These are phyloP conservation scores for Cylindroiulus punctatus DNA, from an alignment of 2,888 invertebrate genomes.

Conservation along the genomic window DNA sequence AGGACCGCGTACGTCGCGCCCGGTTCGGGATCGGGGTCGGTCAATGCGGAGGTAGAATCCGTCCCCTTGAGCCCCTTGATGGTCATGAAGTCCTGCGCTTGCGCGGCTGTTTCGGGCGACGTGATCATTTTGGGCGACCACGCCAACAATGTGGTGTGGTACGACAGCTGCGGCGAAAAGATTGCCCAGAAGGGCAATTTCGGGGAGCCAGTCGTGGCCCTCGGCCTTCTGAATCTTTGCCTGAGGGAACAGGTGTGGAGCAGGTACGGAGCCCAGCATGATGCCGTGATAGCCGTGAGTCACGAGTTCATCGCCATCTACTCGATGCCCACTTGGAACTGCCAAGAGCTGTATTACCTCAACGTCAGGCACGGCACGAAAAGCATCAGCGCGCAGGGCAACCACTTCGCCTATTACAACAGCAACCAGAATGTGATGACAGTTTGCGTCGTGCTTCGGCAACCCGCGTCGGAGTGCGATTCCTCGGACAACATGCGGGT, in stretches of 20 bases:
- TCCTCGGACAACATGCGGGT: background rate
- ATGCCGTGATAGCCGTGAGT: conserved; percentile 5
- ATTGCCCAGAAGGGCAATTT: conserved; percentile 21
- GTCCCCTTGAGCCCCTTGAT: background rate
- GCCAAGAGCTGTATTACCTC: conserved; percentile 43
- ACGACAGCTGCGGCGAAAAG: conserved; percentile 16
- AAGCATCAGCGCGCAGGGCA: conserved; percentile 47
- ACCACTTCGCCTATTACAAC: conserved; percentile 39
- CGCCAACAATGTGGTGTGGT: conserved; percentile 49
- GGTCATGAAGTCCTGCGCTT: background rate
- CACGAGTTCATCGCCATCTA: conserved; percentile 44
- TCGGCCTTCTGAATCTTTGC: conserved; percentile 23
- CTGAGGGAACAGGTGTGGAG: too few relatives aligned
- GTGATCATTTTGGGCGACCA: conserved; percentile 44
- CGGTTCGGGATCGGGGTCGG: background rate
- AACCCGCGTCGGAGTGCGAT: background rate
- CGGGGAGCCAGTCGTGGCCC: background rate
- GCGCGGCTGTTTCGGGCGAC: conserved; percentile 44
- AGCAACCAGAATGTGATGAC: background rate
- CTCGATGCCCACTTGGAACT: conserved; percentile 49
- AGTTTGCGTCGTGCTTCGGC: background rate
- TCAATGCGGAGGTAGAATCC: background rate
- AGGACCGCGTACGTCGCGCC: background rate
- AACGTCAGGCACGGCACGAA: background rate
- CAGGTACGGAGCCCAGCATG: background rate